A percentile compares a stretch with the other conserved stretches of the same genome.
These are phyloP conservation scores for Choristoneura fumiferana DNA, from an alignment of 1,140 invertebrate species.

Conservation along the genomic window DNA sequence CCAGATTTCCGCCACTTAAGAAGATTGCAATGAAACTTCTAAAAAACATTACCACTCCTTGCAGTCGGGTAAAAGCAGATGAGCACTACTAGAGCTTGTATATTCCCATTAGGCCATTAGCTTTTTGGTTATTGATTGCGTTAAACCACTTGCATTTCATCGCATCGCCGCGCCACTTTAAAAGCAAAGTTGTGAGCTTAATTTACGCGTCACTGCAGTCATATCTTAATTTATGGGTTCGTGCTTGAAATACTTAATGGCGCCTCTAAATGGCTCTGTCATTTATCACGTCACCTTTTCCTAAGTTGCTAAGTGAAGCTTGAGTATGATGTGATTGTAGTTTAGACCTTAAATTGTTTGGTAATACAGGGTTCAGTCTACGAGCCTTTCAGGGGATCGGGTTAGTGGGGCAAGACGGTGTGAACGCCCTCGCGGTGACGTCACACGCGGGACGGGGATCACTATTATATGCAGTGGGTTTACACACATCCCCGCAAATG, in stretches of 20 bases:
- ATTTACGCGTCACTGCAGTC: too few relatives aligned
- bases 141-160: background rate
- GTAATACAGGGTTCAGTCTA: background rate
- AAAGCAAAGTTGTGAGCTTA: background rate
- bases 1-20: slow-evolving; percentile 7
- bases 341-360: too few relatives aligned
- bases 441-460: slow-evolving; percentile 20
- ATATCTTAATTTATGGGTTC: too few relatives aligned
- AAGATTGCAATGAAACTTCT: slow-evolving; percentile 3
- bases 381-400: slow-evolving; percentile 19
- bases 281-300: too few relatives aligned
- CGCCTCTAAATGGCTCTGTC: too few relatives aligned
- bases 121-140: slow-evolving; percentile 3
- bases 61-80: too few relatives aligned
- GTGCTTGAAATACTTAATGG: too few relatives aligned
- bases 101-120: background rate
- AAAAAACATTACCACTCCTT: too few relatives aligned
- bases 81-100: background rate
- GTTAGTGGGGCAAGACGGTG: slow-evolving; percentile 34
- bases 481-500: too few relatives aligned
- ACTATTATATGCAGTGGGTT: background rate
- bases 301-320: too few relatives aligned
- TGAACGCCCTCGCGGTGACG: slow-evolving; percentile 32
- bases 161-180: background rate
- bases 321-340: too few relatives aligned